These are phyloP conservation scores for Sphecodes monilicornis DNA, from an alignment of 2,888 invertebrate genomes.

Conservation along the genomic window DNA sequence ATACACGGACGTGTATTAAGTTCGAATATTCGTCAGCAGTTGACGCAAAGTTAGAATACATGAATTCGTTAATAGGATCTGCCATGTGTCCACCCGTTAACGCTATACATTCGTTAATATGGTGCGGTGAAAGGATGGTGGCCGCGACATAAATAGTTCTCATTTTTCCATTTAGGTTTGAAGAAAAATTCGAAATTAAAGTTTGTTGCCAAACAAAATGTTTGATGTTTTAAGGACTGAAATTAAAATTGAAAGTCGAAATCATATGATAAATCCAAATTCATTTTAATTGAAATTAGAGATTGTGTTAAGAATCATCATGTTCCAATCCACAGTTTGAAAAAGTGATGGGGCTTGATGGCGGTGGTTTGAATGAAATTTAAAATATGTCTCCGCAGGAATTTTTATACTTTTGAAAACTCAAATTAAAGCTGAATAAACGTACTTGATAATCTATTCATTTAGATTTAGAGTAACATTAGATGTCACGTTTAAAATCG, in stretches of 20 bases:
- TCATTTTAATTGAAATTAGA: not conserved
- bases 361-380: not conserved
- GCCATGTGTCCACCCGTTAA: not conserved
- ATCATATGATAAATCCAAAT: not conserved
- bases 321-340: not conserved
- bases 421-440: not conserved
- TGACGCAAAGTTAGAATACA: conserved; percentile 30
- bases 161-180: not conserved
- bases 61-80: conserved; percentile 29
- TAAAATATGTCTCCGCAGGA: not conserved
- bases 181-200: not conserved
- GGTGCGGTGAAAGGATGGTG: not conserved
- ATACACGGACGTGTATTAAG: conserved; percentile 38
- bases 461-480: not conserved
- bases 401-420: not conserved
- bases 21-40: conserved; percentile 41
- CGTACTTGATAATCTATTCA: not conserved
- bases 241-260: no score
- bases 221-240: not conserved
- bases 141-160: not conserved
- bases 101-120: not conserved
- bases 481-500: not conserved
- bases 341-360: not conserved
- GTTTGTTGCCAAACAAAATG: no score
- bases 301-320: not conserved